Percentiles rank a stretch among this genome's conserved stretches.
These are phyloP conservation scores for Pseudorasbora parva DNA, from an alignment of 2,113 vertebrate species.

Conservation along the genomic window DNA sequence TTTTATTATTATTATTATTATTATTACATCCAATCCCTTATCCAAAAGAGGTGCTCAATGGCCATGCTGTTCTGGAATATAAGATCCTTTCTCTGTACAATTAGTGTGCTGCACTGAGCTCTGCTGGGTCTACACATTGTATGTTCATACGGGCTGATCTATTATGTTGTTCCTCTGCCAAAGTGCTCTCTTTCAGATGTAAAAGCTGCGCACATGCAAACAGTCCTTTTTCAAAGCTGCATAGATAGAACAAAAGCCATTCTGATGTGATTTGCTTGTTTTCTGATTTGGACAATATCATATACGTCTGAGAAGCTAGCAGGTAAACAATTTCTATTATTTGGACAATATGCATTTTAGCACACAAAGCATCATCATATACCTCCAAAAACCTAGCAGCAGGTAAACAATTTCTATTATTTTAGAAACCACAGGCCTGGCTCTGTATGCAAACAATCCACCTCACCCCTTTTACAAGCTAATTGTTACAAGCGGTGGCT, in stretches of 20 bases:
- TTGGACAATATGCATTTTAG: background rate
- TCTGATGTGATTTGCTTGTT: background rate
- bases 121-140: background rate
- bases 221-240: constrained; percentile 7
- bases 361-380: background rate
- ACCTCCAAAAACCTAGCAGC: background rate
- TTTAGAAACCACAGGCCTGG: background rate
- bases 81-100: background rate
- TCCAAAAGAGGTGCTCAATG: background rate
- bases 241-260: constrained; percentile 18
- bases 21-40: background rate
- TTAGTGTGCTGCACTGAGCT: constrained; percentile 2
- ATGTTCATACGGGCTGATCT: background rate
- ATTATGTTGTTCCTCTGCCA: background rate
- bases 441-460: constrained; percentile 32
- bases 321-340: constrained; percentile 21
- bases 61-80: background rate
- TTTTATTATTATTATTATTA: too few relatives aligned
- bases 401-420: constrained; percentile 22
- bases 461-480: background rate
- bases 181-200: background rate
- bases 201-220: background rate
- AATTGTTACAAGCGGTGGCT: background rate
- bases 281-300: background rate
- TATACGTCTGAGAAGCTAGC: background rate